Evolutionary conservation across 2,113 vertebrate species (phyloP).

Genomic region (Axis porcinus): DNA sequence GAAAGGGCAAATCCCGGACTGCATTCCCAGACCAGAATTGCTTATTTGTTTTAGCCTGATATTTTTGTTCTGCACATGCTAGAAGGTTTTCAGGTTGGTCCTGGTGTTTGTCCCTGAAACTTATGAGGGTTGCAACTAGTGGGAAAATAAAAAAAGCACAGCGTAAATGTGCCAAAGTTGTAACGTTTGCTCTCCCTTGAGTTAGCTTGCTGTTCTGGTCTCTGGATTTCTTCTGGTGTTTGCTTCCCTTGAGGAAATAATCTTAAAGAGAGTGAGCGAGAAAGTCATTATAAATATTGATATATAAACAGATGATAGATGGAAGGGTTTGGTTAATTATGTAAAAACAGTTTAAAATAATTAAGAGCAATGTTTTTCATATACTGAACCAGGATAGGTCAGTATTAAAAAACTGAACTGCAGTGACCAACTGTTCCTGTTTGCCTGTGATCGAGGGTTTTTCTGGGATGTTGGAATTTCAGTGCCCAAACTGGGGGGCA

Average conservation of each 20-base stretch:
- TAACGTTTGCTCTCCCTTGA: neutral
- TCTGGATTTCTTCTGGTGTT: neutral
- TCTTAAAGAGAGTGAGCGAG: neutral
- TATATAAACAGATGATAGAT: neutral
- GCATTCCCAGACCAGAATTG: constrained; percentile 65
- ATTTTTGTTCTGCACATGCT: constrained; percentile 66
- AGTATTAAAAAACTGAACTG: neutral
- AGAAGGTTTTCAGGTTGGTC: constrained; percentile 53
- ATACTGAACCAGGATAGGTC: neutral
- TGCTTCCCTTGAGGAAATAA: neutral
- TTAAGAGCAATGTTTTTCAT: neutral
- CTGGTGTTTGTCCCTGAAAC: constrained; percentile 56
- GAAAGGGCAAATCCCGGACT: constrained; percentile 72
- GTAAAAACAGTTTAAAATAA: neutral
- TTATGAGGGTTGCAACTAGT: neutral
- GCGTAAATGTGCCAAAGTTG: neutral
- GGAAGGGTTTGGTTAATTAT: neutral
- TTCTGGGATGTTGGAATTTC: neutral
- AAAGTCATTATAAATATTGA: neutral
- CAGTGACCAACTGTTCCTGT: neutral
- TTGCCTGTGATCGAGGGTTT: neutral
- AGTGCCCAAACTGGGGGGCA: neutral
- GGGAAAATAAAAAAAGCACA: neutral
- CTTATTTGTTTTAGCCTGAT: constrained; percentile 71
- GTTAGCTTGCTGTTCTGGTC: neutral